Percentiles rank a stretch among this genome's conserved stretches.
Conservation (phyloP, 2,797 vertebrate species). For the Borostomias antarcticus region DNA sequence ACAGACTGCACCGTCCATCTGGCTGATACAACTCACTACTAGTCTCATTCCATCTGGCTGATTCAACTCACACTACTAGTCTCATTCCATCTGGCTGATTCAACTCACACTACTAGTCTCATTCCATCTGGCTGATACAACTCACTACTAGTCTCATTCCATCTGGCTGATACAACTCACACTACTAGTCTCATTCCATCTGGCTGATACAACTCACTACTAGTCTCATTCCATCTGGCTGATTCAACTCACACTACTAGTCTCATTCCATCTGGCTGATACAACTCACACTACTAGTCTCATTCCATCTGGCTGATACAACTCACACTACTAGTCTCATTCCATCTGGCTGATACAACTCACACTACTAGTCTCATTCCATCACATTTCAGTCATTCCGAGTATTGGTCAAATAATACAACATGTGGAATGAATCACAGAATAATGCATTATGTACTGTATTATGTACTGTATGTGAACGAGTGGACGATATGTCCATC, state of each 20-base stretch:
- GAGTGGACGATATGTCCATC: too few relatives aligned
- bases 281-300: too few relatives aligned
- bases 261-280: slow-evolving; percentile 13
- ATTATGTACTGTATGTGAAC: too few relatives aligned
- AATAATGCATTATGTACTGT: too few relatives aligned
- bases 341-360: too few relatives aligned
- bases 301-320: too few relatives aligned
- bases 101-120: too few relatives aligned
- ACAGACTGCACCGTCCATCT: not conserved
- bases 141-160: too few relatives aligned
- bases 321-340: too few relatives aligned
- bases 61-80: not conserved
- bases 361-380: not conserved
- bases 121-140: too few relatives aligned
- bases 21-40: not conserved
- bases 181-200: not conserved
- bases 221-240: slow-evolving; percentile 18
- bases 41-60: slow-evolving; percentile 16
- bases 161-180: not conserved
- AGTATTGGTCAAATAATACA: too few relatives aligned
- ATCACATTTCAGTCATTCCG: not conserved
- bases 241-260: not conserved
- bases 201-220: not conserved
- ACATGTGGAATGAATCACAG: too few relatives aligned
- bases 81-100: slow-evolving; percentile 15